phyloP scores from a whole-genome alignment of 2,888 invertebrate species.

The Dicranocentrus wangi region DNA sequence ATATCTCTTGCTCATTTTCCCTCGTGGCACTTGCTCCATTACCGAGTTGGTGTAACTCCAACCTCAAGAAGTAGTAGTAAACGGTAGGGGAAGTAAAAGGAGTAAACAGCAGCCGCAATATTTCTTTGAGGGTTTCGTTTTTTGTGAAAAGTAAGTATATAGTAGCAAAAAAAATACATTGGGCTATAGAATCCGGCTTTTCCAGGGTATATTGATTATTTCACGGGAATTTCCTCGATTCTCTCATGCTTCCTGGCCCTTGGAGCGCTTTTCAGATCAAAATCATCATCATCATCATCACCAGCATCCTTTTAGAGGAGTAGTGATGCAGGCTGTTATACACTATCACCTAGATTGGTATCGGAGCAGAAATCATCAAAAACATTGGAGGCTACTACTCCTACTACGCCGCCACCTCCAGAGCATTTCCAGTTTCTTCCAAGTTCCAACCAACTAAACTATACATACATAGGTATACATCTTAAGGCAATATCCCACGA shows the following conservation, averaged over 20 bases:
- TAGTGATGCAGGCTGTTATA: too few relatives aligned
- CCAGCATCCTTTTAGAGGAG: not conserved
- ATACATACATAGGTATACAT: too few relatives aligned
- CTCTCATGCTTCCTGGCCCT: slow-evolving; percentile 14
- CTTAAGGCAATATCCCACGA: too few relatives aligned
- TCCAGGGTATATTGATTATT: slow-evolving; percentile 61
- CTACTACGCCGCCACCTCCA: not conserved
- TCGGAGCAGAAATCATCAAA: slow-evolving; percentile 56
- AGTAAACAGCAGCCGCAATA: slow-evolving; percentile 34
- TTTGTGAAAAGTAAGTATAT: too few relatives aligned
- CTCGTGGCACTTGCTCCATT: slow-evolving; percentile 60
- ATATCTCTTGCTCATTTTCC: slow-evolving; percentile 61
- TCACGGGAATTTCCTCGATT: slow-evolving; percentile 44
- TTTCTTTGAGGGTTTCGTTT: slow-evolving; percentile 15
- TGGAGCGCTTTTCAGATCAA: slow-evolving; percentile 26
- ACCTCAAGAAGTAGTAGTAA: not conserved
- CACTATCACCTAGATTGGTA: slow-evolving; percentile 43
- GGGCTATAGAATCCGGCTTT: slow-evolving; percentile 11
- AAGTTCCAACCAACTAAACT: too few relatives aligned
- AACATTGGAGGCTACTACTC: slow-evolving; percentile 17
- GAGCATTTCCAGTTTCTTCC: too few relatives aligned
- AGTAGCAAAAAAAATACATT: not conserved
- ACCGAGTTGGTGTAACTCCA: slow-evolving; percentile 22
- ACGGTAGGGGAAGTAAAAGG: not conserved
- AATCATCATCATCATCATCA: slow-evolving; percentile 38